phyloP scores from a whole-genome alignment of 1,140 invertebrate species.

The Asbolus verrucosus region DNA sequence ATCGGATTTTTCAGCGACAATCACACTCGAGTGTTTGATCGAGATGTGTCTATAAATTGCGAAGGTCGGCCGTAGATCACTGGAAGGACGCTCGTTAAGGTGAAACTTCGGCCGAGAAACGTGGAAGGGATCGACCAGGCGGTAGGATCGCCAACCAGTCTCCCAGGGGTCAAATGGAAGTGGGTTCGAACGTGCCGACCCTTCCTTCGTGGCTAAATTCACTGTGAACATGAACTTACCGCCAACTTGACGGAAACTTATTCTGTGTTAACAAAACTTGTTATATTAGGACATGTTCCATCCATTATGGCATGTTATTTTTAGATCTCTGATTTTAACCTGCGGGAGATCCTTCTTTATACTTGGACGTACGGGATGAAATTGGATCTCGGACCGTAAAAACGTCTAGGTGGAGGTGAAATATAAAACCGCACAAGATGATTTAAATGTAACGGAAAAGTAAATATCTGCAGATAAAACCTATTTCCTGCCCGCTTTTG shows the following conservation, averaged over 20 bases:
- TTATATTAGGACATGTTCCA: neutral
- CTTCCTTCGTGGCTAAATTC: neutral
- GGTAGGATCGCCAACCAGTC: neutral
- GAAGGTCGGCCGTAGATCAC: neutral
- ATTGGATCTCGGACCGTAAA: neutral
- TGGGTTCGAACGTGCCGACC: slow-evolving; percentile 1
- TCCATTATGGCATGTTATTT: slow-evolving; percentile 9
- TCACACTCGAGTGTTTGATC: too few relatives aligned
- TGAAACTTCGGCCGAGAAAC: neutral
- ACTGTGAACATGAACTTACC: neutral
- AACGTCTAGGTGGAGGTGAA: neutral
- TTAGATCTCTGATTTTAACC: slow-evolving; percentile 9
- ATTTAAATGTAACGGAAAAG: slow-evolving; percentile 14
- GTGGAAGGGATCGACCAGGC: neutral
- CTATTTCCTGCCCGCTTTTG: neutral
- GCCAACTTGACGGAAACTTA: slow-evolving; percentile 2
- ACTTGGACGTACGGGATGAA: neutral
- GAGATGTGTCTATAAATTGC: neutral
- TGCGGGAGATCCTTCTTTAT: neutral
- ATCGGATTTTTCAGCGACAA: too few relatives aligned
- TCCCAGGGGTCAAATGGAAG: slow-evolving; percentile 11
- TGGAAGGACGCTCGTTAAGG: slow-evolving; percentile 1
- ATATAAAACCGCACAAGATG: slow-evolving; percentile 3
- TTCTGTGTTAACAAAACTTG: slow-evolving; percentile 1
- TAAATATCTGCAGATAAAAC: slow-evolving; percentile 10